Conservation (phyloP, 2,888 invertebrate species). For the Tenthredo notha region DNA sequence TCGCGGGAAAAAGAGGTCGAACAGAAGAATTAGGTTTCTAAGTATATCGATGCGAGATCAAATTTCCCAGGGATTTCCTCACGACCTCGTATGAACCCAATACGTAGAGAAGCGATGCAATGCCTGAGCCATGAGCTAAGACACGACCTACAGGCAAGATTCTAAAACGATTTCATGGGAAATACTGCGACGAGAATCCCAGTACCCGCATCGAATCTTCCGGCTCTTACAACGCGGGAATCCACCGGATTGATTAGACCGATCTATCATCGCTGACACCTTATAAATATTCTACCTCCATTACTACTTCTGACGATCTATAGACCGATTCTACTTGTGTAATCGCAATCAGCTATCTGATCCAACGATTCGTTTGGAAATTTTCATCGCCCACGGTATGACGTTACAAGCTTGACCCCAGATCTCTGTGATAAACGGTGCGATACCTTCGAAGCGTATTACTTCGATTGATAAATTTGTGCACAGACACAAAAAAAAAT, state of each 20-base stretch:
- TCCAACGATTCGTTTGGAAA: not conserved
- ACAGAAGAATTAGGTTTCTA: slow-evolving; percentile 54
- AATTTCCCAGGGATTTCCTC: slow-evolving; percentile 20
- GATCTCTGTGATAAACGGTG: not conserved
- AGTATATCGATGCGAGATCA: slow-evolving; percentile 42
- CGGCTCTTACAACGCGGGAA: slow-evolving; percentile 38
- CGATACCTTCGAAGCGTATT: not conserved
- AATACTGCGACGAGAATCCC: not conserved
- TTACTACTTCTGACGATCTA: not conserved
- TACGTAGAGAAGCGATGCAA: not conserved
- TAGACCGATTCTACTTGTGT: not conserved
- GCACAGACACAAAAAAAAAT: no score
- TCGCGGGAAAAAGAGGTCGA: slow-evolving; percentile 58
- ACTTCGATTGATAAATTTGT: not conserved
- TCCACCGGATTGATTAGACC: slow-evolving; percentile 46
- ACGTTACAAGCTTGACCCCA: not conserved
- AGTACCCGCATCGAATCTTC: slow-evolving; percentile 26
- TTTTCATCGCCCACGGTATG: slow-evolving; percentile 5
- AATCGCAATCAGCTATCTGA: slow-evolving; percentile 36
- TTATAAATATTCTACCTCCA: slow-evolving; percentile 43
- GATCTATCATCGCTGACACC: slow-evolving; percentile 47
- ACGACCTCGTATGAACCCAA: not conserved
- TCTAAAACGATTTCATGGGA: slow-evolving; percentile 32
- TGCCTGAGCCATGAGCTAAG: not conserved
- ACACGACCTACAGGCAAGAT: not conserved